Evolutionary conservation across 2,113 vertebrate genomes (phyloP), one percentile per base, ranked within the genome.

Genomic region (Ophiodon elongatus): DNA sequence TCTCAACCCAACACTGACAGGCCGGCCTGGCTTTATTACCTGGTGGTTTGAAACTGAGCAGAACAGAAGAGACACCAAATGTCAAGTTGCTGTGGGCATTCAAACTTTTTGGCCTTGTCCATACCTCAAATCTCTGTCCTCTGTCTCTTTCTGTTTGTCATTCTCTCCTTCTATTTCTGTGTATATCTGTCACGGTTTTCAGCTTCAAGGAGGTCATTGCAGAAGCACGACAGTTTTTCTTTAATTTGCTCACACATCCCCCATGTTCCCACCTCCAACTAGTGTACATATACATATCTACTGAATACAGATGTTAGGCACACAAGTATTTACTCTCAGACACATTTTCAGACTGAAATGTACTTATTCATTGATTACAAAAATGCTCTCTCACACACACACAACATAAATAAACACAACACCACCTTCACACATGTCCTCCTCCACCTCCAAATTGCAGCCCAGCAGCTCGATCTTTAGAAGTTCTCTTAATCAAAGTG

Each of bases 401-500:
- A 64, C 63, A 74, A 47, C 72, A 79, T 52, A 85, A 63, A 52
- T 64, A 87, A 67, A 66, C 67, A 57, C 54, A 56, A 23, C 5
- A 29, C 73, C 83, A 86, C 74, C 78, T 88, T 76, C 75, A 94
- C 93, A 89, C 94, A 95, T 91, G 94, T 95, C 95, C 96, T 95
- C 85, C 52, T 63, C 79, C 84, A 85, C 76, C 95, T 95, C 82
- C 88, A 96, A 96, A 96, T 97, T 95, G 85, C 91, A 96, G 94
- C 94, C 92, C 90, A 70, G 65, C 91, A 88, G 93, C 17, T 81
- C 93, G 82, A 95, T 94, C 96, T 96, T 99, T 93, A 96, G 96
- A 98, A 97, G 96, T 98, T 97, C 96, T 97, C 94, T 96, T 96
- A 98, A 98, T 99, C 97, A 98, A 98, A 97, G 97, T 96, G 94